phyloP scores from a whole-genome alignment of 2,113 vertebrate species.

The Cynocephalus volans region DNA sequence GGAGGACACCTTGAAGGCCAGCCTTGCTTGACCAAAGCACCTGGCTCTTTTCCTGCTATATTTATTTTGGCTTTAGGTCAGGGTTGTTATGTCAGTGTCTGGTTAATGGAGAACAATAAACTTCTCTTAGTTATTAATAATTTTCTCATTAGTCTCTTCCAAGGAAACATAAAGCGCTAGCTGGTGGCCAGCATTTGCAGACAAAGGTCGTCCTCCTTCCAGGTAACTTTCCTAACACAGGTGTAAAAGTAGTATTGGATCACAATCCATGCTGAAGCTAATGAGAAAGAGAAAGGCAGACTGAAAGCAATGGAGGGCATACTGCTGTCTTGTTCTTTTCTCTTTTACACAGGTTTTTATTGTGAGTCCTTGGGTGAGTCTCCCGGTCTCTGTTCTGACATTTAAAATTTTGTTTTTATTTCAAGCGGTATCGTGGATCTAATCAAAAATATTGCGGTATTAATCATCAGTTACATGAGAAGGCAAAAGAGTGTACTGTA shows the following conservation, averaged over 20 bases:
- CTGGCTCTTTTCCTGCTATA: neutral
- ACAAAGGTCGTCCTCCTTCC: slow-evolving; percentile 17
- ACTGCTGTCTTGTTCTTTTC: neutral
- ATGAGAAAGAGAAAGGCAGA: neutral
- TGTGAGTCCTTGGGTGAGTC: neutral
- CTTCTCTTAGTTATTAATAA: slow-evolving; percentile 61
- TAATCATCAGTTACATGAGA: slow-evolving; percentile 32
- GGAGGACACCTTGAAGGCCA: neutral
- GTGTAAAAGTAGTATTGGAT: neutral
- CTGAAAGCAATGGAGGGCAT: neutral
- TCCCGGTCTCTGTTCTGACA: slow-evolving; percentile 1
- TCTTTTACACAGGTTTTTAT: neutral
- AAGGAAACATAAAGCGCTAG: neutral
- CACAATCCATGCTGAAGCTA: neutral
- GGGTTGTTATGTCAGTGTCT: neutral
- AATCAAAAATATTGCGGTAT: slow-evolving; percentile 25
- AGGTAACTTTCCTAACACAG: slow-evolving; percentile 57
- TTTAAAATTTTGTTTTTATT: slow-evolving; percentile 57
- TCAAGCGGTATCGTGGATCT: neutral
- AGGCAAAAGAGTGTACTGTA: neutral
- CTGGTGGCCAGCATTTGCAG: neutral
- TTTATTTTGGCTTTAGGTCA: slow-evolving; percentile 56
- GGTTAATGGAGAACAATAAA: slow-evolving; percentile 58
- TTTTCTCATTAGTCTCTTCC: slow-evolving; percentile 68
- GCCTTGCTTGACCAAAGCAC: neutral